Evolutionary conservation across 2,113 vertebrate genomes (phyloP).

Genomic region (Xenotilapia longispinis): DNA sequence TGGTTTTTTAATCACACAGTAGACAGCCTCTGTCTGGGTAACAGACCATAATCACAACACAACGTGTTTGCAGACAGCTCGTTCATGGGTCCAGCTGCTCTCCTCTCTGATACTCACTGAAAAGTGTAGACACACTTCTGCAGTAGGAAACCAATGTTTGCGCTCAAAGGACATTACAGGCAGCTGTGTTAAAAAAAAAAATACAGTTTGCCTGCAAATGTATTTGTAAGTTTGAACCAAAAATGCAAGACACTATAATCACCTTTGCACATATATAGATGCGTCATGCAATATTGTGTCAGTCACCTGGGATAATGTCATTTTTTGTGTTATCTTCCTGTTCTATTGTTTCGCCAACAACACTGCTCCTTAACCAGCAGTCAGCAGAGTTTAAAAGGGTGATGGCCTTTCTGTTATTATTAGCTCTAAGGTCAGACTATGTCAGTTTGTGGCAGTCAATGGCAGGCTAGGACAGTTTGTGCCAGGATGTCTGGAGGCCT

Average conservation of each 20-base stretch:
- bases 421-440: slow-evolving; percentile 24
- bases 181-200: rapidly evolving
- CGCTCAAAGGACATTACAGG: rapidly evolving
- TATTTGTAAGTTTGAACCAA: background rate
- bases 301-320: background rate
- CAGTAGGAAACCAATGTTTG: background rate
- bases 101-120: background rate
- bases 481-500: slow-evolving; percentile 12
- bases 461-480: background rate
- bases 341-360: background rate
- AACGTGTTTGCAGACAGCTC: background rate
- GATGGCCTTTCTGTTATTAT: slow-evolving; percentile 25
- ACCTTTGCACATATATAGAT: background rate
- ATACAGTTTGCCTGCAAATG: background rate
- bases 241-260: background rate
- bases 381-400: background rate
- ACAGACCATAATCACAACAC: background rate
- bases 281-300: background rate
- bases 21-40: rapidly evolving
- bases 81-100: background rate
- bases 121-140: background rate
- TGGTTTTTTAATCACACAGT: background rate
- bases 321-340: background rate
- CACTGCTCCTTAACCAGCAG: background rate
- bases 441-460: background rate